phyloP scores from a whole-genome alignment of 2,888 invertebrate genomes.

The Hyppa rectilinea region DNA sequence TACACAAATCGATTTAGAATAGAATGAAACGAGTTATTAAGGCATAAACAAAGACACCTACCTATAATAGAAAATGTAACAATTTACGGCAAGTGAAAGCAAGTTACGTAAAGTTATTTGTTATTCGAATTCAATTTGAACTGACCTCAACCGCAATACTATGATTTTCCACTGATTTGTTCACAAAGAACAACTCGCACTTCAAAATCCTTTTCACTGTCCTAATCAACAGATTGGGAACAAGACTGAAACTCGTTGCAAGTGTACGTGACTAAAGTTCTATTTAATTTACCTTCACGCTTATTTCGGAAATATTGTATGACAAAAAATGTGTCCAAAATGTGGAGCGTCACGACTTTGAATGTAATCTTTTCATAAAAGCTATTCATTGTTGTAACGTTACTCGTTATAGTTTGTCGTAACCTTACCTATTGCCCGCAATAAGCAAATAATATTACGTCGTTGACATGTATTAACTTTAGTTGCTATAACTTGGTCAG shows the following conservation, averaged over 20 bases:
- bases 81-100: conserved; percentile 79
- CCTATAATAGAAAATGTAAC: conserved; percentile 61
- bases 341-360: conserved; percentile 51
- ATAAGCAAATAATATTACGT: conserved; percentile 32
- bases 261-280: conserved; percentile 47
- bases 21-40: conserved; percentile 19
- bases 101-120: conserved; percentile 75
- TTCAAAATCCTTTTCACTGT: conserved; percentile 44
- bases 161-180: conserved; percentile 65
- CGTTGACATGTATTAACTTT: not conserved
- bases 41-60: conserved; percentile 18
- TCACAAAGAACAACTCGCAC: conserved; percentile 50
- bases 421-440: conserved; percentile 41
- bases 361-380: conserved; percentile 50
- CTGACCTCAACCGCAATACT: conserved; percentile 70
- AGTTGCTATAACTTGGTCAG: not conserved
- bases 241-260: conserved; percentile 29
- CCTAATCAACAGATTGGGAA: conserved; percentile 31
- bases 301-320: conserved; percentile 48
- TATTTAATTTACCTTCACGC: conserved; percentile 44
- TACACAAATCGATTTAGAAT: conserved; percentile 38
- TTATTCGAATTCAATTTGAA: conserved; percentile 68
- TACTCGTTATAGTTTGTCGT: conserved; percentile 34
- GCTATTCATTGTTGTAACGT: conserved; percentile 36
- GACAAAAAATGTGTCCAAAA: conserved; percentile 44